Conservation (phyloP, 2,888 invertebrate genomes). For the Panzeria rudis region DNA sequence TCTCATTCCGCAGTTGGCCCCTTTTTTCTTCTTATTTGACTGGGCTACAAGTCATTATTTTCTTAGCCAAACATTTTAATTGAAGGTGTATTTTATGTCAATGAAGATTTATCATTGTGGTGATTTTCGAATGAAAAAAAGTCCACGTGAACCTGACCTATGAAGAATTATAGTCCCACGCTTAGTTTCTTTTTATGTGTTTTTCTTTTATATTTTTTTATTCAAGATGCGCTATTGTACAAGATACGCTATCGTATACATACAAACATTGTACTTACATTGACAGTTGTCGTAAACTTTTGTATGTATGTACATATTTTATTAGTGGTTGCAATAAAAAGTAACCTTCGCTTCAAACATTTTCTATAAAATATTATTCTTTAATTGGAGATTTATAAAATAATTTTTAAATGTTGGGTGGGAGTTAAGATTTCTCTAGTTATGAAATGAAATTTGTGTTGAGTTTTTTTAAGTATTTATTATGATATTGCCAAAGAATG, state of each 20-base stretch:
- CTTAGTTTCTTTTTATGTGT: slow-evolving; percentile 9
- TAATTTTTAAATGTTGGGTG: slow-evolving; percentile 7
- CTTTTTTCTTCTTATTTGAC: background rate
- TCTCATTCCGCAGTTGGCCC: too few species aligned
- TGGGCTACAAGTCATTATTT: background rate
- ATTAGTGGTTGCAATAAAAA: slow-evolving; percentile 35
- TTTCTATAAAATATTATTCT: slow-evolving; percentile 30
- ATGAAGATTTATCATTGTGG: slow-evolving; percentile 5
- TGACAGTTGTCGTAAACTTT: slow-evolving; percentile 15
- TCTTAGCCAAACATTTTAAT: slow-evolving; percentile 47
- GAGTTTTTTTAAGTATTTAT: background rate
- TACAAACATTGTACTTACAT: slow-evolving; percentile 1
- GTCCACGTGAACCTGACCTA: slow-evolving; percentile 53
- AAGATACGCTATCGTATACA: slow-evolving; percentile 20
- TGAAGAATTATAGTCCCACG: slow-evolving; percentile 46
- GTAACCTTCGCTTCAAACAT: slow-evolving; percentile 63
- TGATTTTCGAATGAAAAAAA: background rate
- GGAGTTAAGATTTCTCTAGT: slow-evolving; percentile 27
- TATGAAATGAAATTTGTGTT: slow-evolving; percentile 13
- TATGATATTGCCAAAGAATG: background rate
- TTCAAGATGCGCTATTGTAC: background rate
- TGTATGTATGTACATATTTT: too few species aligned
- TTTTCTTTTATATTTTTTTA: background rate
- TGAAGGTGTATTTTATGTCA: slow-evolving; percentile 40
- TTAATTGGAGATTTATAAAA: slow-evolving; percentile 46